Evolutionary conservation across 2,113 vertebrate genomes (phyloP).

Genomic region (Pogona vitticeps): DNA sequence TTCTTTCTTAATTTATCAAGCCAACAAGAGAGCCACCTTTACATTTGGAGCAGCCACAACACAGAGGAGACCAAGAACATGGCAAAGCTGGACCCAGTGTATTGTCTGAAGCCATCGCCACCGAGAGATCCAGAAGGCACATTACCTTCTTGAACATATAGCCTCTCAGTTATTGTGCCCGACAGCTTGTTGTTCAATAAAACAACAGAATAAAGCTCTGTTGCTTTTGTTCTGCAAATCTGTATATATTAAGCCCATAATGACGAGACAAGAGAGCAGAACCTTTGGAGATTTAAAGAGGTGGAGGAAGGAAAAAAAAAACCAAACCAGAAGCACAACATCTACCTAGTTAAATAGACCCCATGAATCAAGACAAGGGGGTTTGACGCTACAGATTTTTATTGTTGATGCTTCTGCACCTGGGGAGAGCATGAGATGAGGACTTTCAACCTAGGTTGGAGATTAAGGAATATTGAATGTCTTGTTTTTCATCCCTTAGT

Average conservation of each 20-base stretch:
- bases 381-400: slow-evolving; percentile 44
- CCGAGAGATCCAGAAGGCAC: too few species aligned
- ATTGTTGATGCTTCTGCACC: slow-evolving; percentile 34
- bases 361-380: slow-evolving; percentile 14
- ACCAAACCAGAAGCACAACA: slow-evolving; percentile 16
- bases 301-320: too few species aligned
- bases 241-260: neutral
- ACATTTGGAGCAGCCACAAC: neutral
- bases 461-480: slow-evolving; percentile 49
- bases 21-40: neutral
- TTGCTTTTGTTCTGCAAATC: neutral
- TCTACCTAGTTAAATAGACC: slow-evolving; percentile 33
- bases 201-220: neutral
- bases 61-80: neutral
- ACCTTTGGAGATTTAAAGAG: slow-evolving; percentile 6
- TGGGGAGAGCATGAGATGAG: slow-evolving; percentile 50
- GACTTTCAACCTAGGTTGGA: slow-evolving; percentile 45
- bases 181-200: neutral
- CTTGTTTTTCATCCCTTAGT: slow-evolving; percentile 67
- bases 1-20: neutral
- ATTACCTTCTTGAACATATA: neutral
- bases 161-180: neutral
- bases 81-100: neutral
- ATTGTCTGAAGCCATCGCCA: neutral
- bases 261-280: slow-evolving; percentile 28